Evolutionary conservation across 2,888 invertebrate genomes (phyloP), one percentile per base, ranked within the genome.

Genomic region (Cataglyphis livida): DNA sequence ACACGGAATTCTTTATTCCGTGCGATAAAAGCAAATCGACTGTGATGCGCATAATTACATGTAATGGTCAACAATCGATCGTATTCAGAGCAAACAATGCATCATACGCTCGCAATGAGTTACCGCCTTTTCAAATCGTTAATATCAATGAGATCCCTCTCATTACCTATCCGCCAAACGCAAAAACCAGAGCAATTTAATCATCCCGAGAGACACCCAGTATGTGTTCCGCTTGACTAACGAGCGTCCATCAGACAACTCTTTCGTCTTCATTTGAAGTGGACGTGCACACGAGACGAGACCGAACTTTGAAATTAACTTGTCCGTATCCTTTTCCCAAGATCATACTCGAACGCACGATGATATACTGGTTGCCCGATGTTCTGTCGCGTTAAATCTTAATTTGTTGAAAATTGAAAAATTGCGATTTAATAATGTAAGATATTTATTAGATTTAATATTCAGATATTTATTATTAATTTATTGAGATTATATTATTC

Each of bases 221-320:
- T 61, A 65, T 65, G 59, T 66, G 68, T 28, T 66, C 10, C 81
- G 75, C 32, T 54, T 51, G 59, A 78, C 81, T 89, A 89, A 87
- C 85, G 89, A 88, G 85, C 79, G 70, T 74, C 87, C 87, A 86
- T 87, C 86, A 84, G 83, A 83, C 83, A 57, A 86, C 86, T 90
- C 89, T 88, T 90, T 88, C 90, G 88, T 90, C 90, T 90, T 90
- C 86, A 89, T 90, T 90, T 90, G 85, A 71, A 62, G 71, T 44
- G 86, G 81, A 85, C 82, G 74, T 71, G 66, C 73, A 71, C 78
- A 71, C 18, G 71, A 35, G 64, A 74, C 59, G 73, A 38, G 64
- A 59, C 81, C 61, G 64, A 74, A 76, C 81, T 76, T 61, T 51
- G 54, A 62, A 35, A 82, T 84, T 85, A 76, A 62, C 65, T 84